phyloP scores from a whole-genome alignment of 2,113 vertebrate genomes.

The Saimiri boliviensis region DNA sequence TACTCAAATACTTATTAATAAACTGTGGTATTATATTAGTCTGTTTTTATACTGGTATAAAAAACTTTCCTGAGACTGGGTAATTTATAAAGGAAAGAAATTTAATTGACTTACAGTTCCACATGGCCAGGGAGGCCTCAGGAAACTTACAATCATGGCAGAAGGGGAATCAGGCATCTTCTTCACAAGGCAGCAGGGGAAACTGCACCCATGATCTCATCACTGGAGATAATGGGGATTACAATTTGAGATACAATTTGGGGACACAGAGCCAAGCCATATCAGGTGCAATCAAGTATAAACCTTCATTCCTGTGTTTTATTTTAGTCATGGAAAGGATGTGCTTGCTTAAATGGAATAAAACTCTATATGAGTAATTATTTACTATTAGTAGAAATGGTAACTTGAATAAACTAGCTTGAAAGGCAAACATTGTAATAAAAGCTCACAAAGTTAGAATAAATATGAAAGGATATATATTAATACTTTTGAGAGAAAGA shows the following conservation, averaged over 20 bases:
- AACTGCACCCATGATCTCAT: no score
- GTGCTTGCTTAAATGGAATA: constrained; percentile 20
- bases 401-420: not conserved
- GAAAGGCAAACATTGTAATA: constrained; percentile 6
- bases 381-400: constrained; percentile 26
- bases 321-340: not conserved
- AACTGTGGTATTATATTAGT: not conserved
- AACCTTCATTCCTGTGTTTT: not conserved
- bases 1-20: constrained; percentile 22
- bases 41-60: no score
- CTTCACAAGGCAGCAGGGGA: no score
- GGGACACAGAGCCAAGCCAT: no score
- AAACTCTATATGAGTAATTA: not conserved
- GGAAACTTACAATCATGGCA: no score
- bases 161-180: no score
- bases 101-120: no score
- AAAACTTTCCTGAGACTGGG: no score
- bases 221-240: no score
- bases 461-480: not conserved
- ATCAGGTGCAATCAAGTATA: not conserved
- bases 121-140: no score
- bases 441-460: constrained; percentile 41
- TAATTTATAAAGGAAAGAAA: no score
- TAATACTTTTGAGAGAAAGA: constrained; percentile 6
- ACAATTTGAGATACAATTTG: no score